Percentiles rank a stretch among this genome's conserved stretches.
phyloP scores from a whole-genome alignment of 64 coral and sea anemone species.

The Trachythela sp. region DNA sequence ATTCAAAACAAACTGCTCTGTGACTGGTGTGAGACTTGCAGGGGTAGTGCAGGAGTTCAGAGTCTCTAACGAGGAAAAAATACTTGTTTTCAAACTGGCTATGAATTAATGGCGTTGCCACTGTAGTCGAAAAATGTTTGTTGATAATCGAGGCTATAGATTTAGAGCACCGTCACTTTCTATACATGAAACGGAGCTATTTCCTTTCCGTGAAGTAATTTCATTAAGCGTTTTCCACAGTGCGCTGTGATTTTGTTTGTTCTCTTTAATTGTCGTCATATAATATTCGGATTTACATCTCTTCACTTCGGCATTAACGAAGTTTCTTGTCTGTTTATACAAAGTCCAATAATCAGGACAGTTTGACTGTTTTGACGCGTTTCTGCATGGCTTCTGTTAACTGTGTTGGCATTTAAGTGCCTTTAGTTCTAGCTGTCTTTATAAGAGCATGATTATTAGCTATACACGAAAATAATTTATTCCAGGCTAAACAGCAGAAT shows the following conservation, averaged over 20 bases:
- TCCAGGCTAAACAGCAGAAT: neutral
- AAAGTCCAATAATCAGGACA: neutral
- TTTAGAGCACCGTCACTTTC: conserved; percentile 40
- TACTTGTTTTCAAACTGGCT: neutral
- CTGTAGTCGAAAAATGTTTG: neutral
- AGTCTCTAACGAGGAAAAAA: neutral
- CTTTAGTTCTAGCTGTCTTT: neutral
- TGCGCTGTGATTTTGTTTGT: conserved; percentile 38
- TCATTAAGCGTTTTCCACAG: conserved; percentile 48
- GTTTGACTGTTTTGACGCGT: neutral
- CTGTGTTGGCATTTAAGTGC: conserved; percentile 15
- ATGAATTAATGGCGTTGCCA: neutral
- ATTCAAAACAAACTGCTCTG: neutral
- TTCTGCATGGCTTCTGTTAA: conserved; percentile 17
- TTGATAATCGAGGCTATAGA: neutral
- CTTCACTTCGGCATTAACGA: conserved; percentile 30
- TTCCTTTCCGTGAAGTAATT: conserved; percentile 33
- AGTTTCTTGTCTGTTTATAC: conserved; percentile 24
- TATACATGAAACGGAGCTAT: conserved; percentile 20
- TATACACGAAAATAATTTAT: neutral
- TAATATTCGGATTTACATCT: conserved; percentile 46
- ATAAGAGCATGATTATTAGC: neutral
- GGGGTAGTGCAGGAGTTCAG: neutral
- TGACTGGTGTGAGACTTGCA: neutral
- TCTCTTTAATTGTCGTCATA: conserved; percentile 11